Evolutionary conservation across 2,888 invertebrate species (phyloP), one percentile per base, ranked within the genome.

Genomic region (Tolmerus cingulatus): DNA sequence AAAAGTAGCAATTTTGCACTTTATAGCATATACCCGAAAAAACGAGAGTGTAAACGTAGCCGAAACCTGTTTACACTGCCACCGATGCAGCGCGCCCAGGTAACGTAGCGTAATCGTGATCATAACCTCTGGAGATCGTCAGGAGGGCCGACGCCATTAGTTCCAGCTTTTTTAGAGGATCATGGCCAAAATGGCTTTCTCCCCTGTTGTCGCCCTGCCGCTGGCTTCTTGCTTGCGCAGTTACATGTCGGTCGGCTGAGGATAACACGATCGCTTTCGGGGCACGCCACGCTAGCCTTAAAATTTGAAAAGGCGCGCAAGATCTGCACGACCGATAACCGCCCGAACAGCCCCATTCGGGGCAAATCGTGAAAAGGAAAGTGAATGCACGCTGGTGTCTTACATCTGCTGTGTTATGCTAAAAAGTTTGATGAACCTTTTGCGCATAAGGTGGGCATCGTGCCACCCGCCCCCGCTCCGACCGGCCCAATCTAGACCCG

Each of bases 181-280:
- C 85, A 85, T 85, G 85, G 85, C 85, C 85, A 85, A 85, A 85
- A 85, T 74, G 74, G 85, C 85, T 85, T 85, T 85, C 74, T 85
- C 85, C 23, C 27, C 66, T 27, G 46, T n/a, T 27, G 57, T 30
- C 19, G 81, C 27, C 23, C 66, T 66, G 66, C 66, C 8, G 27
- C 66, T 12, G 7, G 19, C 55, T 27, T 66, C 66, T 66, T 27
- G 2, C 66, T 2, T 66, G 9, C 23, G 27, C 66, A 23, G 12
- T 66, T 66, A 14, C 37, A 19, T 84, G 37, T 84, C 8, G 27
- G 34, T 66, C 37, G 66, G 19, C 23, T 66, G 66, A 66, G 66
- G 66, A 66, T 30, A 43, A 66, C 46, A 43, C 74, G 74, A 46
- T 43, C 46, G 1, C 43, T 85, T 66, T 74, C 16, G 74, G 40